Evolutionary conservation across 64 coral and sea anemone species (phyloP).

Genomic region (Anthopleura sola): DNA sequence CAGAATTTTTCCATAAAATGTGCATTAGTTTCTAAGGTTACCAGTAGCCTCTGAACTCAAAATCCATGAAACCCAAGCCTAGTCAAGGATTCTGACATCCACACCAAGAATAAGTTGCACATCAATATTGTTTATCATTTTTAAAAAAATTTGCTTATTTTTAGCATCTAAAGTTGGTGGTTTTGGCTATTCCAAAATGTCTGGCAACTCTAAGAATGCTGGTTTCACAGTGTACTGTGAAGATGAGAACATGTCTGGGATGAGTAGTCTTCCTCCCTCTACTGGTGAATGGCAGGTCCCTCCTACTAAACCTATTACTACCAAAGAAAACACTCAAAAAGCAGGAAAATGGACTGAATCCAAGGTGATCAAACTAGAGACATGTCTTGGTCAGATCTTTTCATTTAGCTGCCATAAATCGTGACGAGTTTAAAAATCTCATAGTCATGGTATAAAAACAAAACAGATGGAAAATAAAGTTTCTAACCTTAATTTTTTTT

Average conservation of each 20-base stretch:
- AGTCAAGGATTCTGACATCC: not conserved
- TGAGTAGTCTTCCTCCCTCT: conserved; percentile 46
- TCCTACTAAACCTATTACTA: conserved; percentile 66
- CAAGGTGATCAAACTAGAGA: conserved; percentile 38
- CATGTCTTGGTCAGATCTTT: too few relatives aligned
- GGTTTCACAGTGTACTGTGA: conserved; percentile 69
- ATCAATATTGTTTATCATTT: not conserved
- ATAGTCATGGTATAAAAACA: too few relatives aligned
- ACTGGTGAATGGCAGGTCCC: conserved; percentile 80
- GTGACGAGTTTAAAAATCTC: too few relatives aligned
- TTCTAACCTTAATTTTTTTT: not conserved
- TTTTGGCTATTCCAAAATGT: conserved; percentile 5
- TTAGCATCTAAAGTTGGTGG: conserved; percentile 41
- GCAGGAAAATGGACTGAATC: conserved; percentile 73
- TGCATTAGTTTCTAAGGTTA: too few relatives aligned
- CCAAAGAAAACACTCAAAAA: conserved; percentile 75
- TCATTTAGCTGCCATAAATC: not conserved
- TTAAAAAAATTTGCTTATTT: conserved; percentile 8
- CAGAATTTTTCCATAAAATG: too few relatives aligned
- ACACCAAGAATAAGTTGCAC: not conserved
- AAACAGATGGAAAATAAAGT: too few relatives aligned
- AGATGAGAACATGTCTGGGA: conserved; percentile 11
- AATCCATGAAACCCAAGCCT: not conserved
- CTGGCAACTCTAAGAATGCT: conserved; percentile 24
- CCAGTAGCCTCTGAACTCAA: too few relatives aligned